Conservation (phyloP, 1,140 invertebrate genomes). For the Aphaenogaster ashmeadi region DNA sequence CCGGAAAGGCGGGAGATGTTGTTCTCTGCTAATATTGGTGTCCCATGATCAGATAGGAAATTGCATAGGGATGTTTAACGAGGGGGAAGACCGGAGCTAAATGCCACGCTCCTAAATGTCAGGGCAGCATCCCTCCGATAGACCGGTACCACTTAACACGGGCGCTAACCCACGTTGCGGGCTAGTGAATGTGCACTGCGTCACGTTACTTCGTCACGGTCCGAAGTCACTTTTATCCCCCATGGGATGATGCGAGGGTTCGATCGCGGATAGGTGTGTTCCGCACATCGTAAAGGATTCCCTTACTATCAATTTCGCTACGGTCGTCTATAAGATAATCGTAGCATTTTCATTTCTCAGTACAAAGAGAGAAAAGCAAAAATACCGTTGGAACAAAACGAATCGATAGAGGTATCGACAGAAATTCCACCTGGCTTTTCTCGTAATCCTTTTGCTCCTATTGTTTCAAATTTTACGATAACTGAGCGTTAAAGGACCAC, state of each 20-base stretch:
- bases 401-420: not conserved
- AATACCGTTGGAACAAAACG: not conserved
- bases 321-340: not conserved
- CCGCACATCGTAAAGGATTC: not conserved
- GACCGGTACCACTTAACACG: slow-evolving; percentile 70
- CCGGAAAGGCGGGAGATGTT: slow-evolving; percentile 81
- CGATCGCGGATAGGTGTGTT: slow-evolving; percentile 9
- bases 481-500: not conserved
- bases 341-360: not conserved
- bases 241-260: slow-evolving; percentile 42
- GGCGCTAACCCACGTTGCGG: slow-evolving; percentile 60
- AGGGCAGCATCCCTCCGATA: slow-evolving; percentile 83
- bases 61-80: slow-evolving; percentile 81
- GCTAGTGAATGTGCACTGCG: slow-evolving; percentile 47
- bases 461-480: not conserved
- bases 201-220: slow-evolving; percentile 70
- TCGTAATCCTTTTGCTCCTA: not conserved
- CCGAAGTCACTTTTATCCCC: slow-evolving; percentile 47
- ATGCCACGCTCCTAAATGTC: slow-evolving; percentile 84
- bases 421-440: not conserved
- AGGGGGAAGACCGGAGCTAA: slow-evolving; percentile 76
- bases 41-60: slow-evolving; percentile 83
- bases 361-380: not conserved
- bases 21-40: slow-evolving; percentile 78
- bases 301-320: not conserved